Percentiles rank a stretch among this genome's conserved stretches.
These are phyloP conservation scores for Cinclus mexicanus DNA, from an alignment of 2,113 vertebrate species.

Conservation along the genomic window DNA sequence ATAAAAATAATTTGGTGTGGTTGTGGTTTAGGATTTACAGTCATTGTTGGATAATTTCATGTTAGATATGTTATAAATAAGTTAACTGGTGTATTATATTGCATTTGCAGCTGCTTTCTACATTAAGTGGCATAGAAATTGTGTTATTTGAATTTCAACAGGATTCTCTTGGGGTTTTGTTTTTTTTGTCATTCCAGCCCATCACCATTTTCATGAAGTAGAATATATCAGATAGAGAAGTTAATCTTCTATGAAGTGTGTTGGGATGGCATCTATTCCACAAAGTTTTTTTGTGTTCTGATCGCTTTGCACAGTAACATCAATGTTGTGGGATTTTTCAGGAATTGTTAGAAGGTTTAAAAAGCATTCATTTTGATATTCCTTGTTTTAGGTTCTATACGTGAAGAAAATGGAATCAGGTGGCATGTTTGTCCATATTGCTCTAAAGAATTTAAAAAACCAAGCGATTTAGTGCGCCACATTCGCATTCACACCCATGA, in stretches of 20 bases:
- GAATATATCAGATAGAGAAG: not conserved
- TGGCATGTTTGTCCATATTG: conserved; percentile 98
- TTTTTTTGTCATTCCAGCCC: not conserved
- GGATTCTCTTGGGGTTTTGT: not conserved
- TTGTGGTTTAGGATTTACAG: not conserved
- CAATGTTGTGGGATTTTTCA: not conserved
- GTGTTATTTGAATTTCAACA: not conserved
- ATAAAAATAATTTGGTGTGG: not conserved
- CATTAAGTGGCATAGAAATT: not conserved
- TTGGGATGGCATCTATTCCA: not conserved
- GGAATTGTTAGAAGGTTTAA: not conserved
- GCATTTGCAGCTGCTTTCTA: not conserved
- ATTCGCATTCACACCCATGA: conserved; percentile 98
- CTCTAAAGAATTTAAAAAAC: conserved; percentile 97
- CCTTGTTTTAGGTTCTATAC: conserved; percentile 85
- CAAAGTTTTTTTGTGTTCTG: not conserved
- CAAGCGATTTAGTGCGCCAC: conserved; percentile 95
- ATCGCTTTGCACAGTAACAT: not conserved
- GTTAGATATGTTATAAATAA: not conserved
- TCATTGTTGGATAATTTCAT: not conserved
- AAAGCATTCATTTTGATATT: not conserved
- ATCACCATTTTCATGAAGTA: not conserved
- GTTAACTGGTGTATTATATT: not conserved
- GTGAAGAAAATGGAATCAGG: conserved; percentile 92
- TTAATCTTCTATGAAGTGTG: not conserved